These are phyloP conservation scores for Virgularia gustaviana DNA, from an alignment of 92 coral and sea anemone genomes.

Conservation along the genomic window DNA sequence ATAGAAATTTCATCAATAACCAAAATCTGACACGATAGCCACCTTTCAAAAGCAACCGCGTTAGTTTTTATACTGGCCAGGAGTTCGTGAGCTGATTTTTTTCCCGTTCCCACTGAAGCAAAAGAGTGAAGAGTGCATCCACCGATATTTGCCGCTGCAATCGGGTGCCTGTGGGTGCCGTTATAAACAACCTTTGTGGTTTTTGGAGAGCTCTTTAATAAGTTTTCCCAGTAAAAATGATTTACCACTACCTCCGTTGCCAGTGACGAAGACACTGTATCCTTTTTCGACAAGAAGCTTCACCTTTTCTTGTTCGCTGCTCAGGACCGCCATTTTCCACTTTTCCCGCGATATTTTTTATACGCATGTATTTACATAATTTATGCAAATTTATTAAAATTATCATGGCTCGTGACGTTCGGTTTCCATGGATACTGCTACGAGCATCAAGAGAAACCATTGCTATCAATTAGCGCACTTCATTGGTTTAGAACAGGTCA, in stretches of 20 bases:
- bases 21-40: constrained; percentile 16
- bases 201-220: background rate
- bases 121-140: constrained; percentile 24
- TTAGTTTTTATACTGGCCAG: constrained; percentile 5
- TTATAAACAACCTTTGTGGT: constrained; percentile 2
- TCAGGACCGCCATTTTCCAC: constrained; percentile 3
- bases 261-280: constrained; percentile 8
- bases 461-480: background rate
- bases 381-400: background rate
- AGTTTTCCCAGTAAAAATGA: background rate
- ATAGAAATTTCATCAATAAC: constrained; percentile 27
- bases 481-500: constrained; percentile 13
- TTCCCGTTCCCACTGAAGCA: constrained; percentile 31
- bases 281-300: background rate
- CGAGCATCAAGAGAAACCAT: constrained; percentile 43
- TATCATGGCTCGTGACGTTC: background rate
- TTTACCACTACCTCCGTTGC: constrained; percentile 9
- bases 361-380: background rate
- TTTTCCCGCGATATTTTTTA: no score
- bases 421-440: constrained; percentile 47
- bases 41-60: constrained; percentile 12
- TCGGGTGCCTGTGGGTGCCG: constrained; percentile 15
- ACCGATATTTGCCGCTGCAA: constrained; percentile 47
- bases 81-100: constrained; percentile 43
- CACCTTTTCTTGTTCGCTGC: background rate